phyloP scores from a whole-genome alignment of 2,113 vertebrate species.

The Percina caprodes region DNA sequence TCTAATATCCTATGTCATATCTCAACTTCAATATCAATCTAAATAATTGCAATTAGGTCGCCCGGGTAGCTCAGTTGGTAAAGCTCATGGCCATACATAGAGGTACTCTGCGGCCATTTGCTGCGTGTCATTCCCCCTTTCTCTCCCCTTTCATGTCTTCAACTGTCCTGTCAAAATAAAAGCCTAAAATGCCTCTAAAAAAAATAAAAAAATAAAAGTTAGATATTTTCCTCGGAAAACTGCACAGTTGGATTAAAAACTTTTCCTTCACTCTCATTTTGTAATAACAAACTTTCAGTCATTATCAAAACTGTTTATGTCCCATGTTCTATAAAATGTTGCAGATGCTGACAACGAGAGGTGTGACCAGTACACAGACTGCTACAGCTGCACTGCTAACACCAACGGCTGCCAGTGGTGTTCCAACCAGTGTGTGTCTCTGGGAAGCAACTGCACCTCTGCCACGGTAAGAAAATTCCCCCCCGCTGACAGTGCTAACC shows the following conservation, averaged over 20 bases:
- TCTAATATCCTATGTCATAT: too few relatives aligned
- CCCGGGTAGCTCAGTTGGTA: too few relatives aligned
- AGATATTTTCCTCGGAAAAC: background rate
- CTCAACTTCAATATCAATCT: too few relatives aligned
- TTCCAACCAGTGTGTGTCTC: slow-evolving; percentile 87
- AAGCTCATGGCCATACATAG: too few relatives aligned
- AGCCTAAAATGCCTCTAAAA: too few relatives aligned
- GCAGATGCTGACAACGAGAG: slow-evolving; percentile 89
- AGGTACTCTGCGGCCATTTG: too few relatives aligned
- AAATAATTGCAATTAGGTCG: too few relatives aligned
- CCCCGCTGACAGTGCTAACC: background rate
- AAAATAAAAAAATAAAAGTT: too few relatives aligned
- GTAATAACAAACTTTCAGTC: too few relatives aligned
- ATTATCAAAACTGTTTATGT: background rate
- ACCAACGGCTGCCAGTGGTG: slow-evolving; percentile 98
- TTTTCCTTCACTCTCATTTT: background rate
- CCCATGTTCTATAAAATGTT: background rate
- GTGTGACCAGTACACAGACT: slow-evolving; percentile 96
- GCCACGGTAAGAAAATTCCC: slow-evolving; percentile 82
- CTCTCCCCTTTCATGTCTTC: too few relatives aligned
- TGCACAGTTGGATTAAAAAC: background rate
- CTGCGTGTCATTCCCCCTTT: too few relatives aligned
- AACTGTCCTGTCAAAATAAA: too few relatives aligned
- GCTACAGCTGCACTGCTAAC: slow-evolving; percentile 97
- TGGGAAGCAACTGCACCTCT: slow-evolving; percentile 92